Percentiles rank a stretch among this genome's conserved stretches.
phyloP scores from a whole-genome alignment of 1,140 invertebrate species.

The Nasonia giraulti region DNA sequence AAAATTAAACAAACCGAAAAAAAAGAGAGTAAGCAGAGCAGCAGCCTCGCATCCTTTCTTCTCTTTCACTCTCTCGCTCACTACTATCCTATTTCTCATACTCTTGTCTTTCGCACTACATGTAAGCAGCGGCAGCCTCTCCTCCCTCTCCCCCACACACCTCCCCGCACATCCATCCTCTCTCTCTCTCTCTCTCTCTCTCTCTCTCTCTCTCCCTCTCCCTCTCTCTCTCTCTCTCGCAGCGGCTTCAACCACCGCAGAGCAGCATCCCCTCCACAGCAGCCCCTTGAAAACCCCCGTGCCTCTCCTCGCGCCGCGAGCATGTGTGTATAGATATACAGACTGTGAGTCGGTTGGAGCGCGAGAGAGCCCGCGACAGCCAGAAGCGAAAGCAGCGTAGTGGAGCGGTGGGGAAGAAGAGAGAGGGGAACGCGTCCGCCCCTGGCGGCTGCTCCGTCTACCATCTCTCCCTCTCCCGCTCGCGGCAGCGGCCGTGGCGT shows the following conservation, averaged over 20 bases:
- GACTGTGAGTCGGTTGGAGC: neutral
- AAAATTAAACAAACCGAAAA: neutral
- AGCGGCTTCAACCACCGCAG: slow-evolving; percentile 27
- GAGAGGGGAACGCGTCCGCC: slow-evolving; percentile 35
- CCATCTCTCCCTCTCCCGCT: slow-evolving; percentile 3
- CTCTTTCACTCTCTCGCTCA: neutral
- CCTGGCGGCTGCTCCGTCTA: slow-evolving; percentile 17
- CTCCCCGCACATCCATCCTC: neutral
- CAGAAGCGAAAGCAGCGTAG: too few species aligned
- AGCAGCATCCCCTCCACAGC: slow-evolving; percentile 10
- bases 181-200: slow-evolving; percentile 1
- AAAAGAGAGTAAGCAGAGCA: neutral
- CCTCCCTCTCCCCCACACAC: neutral
- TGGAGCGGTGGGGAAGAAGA: neutral
- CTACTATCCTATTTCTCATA: slow-evolving; percentile 41
- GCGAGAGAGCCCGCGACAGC: too few species aligned
- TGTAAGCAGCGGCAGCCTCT: neutral
- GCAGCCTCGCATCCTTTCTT: neutral
- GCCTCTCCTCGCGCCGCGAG: neutral
- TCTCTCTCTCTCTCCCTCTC: slow-evolving; percentile 7
- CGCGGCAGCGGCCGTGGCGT: slow-evolving; percentile 18
- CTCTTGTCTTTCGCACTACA: neutral
- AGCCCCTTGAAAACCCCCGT: neutral
- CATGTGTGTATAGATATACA: too few species aligned
- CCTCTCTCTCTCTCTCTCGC: slow-evolving; percentile 7